Percentiles rank a stretch among this genome's conserved stretches.
Conservation (phyloP, 2,113 vertebrate species). For the Bubo blakistoni region DNA sequence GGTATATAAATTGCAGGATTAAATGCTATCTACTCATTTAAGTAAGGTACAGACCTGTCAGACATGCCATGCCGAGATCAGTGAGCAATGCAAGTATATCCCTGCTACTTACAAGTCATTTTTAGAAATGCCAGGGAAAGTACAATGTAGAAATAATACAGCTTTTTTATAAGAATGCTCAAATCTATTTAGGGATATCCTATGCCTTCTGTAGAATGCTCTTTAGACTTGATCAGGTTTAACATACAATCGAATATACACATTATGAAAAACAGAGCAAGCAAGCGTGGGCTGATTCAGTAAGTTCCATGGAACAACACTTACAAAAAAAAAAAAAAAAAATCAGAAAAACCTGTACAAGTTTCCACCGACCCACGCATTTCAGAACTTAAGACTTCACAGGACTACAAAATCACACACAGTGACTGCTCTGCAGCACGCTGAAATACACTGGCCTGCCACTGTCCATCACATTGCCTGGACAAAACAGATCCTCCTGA, state of each 20-base stretch:
- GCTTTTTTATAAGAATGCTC: neutral
- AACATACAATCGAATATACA: neutral
- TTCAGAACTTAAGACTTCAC: neutral
- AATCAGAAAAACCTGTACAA: neutral
- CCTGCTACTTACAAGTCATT: neutral
- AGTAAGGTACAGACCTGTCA: neutral
- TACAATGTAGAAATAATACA: neutral
- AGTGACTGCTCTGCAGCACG: fast-evolving
- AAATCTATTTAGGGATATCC: neutral
- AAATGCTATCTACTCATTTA: neutral
- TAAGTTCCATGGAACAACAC: neutral
- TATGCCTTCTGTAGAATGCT: neutral
- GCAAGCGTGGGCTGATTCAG: neutral
- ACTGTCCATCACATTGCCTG: too few relatives aligned
- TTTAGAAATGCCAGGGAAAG: neutral
- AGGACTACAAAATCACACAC: neutral
- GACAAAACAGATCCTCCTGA: neutral
- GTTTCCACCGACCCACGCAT: neutral
- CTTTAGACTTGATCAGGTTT: neutral
- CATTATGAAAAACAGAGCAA: neutral
- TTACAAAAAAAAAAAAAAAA: neutral
- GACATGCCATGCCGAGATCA: neutral
- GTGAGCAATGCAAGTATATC: neutral
- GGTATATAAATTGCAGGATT: neutral
- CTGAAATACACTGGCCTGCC: too few relatives aligned